Conservation (phyloP, 2,113 vertebrate genomes). For the Epinephelus cyanopodus region DNA sequence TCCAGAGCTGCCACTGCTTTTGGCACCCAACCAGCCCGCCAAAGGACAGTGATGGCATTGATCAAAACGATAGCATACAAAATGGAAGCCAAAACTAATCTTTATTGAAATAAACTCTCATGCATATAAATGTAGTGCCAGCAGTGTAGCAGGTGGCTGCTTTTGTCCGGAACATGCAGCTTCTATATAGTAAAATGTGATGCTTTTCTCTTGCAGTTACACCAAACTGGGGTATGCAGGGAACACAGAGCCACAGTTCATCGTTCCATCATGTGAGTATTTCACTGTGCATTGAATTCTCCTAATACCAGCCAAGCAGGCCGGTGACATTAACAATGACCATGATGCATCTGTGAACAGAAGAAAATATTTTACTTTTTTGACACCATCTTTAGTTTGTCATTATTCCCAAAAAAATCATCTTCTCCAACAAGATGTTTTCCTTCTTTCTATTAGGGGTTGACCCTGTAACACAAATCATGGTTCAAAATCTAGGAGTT, state of each 20-base stretch:
- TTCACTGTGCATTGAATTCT: constrained; percentile 14
- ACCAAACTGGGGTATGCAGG: constrained; percentile 98
- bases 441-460: background rate
- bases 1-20: constrained; percentile 34
- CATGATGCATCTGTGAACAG: background rate
- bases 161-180: background rate
- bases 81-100: constrained; percentile 29
- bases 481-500: background rate
- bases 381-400: too few relatives aligned
- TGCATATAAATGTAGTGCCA: background rate
- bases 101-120: constrained; percentile 1
- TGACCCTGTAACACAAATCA: background rate
- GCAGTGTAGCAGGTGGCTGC: background rate
- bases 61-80: constrained; percentile 32
- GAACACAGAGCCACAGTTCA: constrained; percentile 99
- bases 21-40: constrained; percentile 43
- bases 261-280: constrained; percentile 98
- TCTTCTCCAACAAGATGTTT: background rate
- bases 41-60: constrained; percentile 58
- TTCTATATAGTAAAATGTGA: background rate
- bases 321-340: background rate
- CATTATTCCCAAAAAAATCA: background rate
- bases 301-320: background rate
- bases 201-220: constrained; percentile 88
- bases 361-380: background rate